phyloP scores from a whole-genome alignment of 2,797 vertebrate species.

The Xenops minutus region DNA sequence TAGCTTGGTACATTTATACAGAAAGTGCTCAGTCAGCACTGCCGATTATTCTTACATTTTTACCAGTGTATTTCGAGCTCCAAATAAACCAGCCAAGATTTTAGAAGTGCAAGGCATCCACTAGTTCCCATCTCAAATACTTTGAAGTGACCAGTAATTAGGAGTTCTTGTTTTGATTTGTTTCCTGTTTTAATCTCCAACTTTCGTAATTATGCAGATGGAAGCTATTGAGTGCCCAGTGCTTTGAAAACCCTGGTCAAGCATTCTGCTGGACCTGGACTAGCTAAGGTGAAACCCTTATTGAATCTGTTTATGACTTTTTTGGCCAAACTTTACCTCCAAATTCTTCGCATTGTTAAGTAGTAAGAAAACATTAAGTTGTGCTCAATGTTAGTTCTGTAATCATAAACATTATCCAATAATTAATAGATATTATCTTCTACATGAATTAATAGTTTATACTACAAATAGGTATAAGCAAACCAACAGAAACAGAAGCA shows the following conservation, averaged over 20 bases:
- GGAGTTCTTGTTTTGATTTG: neutral
- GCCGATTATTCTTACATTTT: neutral
- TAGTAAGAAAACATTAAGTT: neutral
- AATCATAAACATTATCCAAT: neutral
- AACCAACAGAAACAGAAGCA: neutral
- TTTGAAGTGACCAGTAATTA: neutral
- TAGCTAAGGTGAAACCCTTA: neutral
- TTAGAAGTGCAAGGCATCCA: neutral
- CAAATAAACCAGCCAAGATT: neutral
- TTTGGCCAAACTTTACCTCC: neutral
- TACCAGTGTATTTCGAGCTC: neutral
- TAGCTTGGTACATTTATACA: neutral
- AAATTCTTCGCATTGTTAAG: neutral
- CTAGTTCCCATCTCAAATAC: neutral
- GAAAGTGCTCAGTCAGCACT: slow-evolving; percentile 13
- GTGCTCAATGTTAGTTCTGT: neutral
- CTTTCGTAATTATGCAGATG: neutral
- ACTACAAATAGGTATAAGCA: neutral
- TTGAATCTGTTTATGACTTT: neutral
- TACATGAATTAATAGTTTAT: neutral
- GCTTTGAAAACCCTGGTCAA: neutral
- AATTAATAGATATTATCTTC: neutral
- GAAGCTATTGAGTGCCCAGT: neutral
- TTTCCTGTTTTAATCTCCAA: neutral
- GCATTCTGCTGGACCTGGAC: neutral